Conservation (phyloP, 2,113 vertebrate genomes). For the Cyphomyrus discorhynchus region DNA sequence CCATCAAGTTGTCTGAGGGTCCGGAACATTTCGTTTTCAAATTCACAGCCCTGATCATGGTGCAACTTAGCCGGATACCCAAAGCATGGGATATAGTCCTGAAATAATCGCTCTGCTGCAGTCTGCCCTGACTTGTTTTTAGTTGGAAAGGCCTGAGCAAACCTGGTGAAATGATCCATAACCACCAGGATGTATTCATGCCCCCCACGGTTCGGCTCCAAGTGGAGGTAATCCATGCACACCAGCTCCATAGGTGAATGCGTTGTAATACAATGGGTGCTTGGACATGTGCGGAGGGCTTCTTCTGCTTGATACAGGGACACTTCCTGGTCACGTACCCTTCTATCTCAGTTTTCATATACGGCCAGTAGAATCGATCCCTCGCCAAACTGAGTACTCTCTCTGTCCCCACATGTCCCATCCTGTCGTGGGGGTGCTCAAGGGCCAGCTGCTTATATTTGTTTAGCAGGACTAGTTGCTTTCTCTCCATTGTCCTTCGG, state of each 20-base stretch:
- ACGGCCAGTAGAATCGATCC: constrained; percentile 25
- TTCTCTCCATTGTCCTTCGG: background rate
- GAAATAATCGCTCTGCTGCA: constrained; percentile 9
- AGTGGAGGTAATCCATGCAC: constrained; percentile 21
- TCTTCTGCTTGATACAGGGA: constrained; percentile 23
- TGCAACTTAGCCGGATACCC: background rate
- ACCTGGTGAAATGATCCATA: too few species aligned
- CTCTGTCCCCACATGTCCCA: constrained; percentile 29
- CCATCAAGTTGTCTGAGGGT: background rate
- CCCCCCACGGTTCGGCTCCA: constrained; percentile 3
- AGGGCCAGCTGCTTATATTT: constrained; percentile 15
- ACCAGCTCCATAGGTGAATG: constrained; percentile 20
- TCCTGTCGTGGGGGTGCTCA: constrained; percentile 4
- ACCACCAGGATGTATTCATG: too few species aligned
- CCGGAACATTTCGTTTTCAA: too few species aligned
- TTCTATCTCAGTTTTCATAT: constrained; percentile 13
- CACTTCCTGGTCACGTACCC: constrained; percentile 17
- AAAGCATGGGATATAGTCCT: constrained; percentile 15
- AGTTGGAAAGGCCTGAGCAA: too few species aligned
- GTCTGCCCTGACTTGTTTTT: background rate
- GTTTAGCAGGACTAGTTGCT: constrained; percentile 12
- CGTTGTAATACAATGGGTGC: constrained; percentile 18
- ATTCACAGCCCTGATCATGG: background rate
- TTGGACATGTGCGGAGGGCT: background rate
- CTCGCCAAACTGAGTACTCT: constrained; percentile 14